These are phyloP conservation scores for Ictalurus furcatus DNA, from an alignment of 2,113 vertebrate genomes.

Conservation along the genomic window DNA sequence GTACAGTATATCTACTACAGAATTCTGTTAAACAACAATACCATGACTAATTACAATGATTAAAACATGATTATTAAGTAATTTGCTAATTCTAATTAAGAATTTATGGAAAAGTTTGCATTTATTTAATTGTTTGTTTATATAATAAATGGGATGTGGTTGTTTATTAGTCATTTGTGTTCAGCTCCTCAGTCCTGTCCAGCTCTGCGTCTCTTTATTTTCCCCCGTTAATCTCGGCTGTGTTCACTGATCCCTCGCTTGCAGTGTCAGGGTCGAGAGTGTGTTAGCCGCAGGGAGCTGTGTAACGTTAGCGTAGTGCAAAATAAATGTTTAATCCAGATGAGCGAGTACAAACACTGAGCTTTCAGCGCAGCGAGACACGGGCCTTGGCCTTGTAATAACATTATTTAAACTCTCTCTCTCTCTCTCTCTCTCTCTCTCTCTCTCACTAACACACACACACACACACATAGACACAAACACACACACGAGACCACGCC, in stretches of 20 bases:
- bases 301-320: conserved; percentile 17
- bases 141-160: neutral
- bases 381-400: neutral
- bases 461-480: neutral
- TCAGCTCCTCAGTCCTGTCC: neutral
- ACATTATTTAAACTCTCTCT: conserved; percentile 20
- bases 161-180: neutral
- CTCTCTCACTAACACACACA: neutral
- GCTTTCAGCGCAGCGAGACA: conserved; percentile 11
- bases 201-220: neutral
- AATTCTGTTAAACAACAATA: neutral
- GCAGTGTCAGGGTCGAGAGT: neutral
- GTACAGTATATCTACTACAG: neutral
- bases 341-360: conserved; percentile 34
- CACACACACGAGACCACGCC: neutral
- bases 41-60: neutral
- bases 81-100: neutral
- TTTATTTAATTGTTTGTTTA: neutral
- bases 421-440: neutral
- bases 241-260: conserved; percentile 3
- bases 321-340: conserved; percentile 49
- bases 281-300: conserved; percentile 2
- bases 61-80: neutral
- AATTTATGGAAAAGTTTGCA: neutral
- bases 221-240: neutral